Base-by-base conservation (phyloP, 1,140 invertebrate species). In the Neodiprion fabricii region DNA sequence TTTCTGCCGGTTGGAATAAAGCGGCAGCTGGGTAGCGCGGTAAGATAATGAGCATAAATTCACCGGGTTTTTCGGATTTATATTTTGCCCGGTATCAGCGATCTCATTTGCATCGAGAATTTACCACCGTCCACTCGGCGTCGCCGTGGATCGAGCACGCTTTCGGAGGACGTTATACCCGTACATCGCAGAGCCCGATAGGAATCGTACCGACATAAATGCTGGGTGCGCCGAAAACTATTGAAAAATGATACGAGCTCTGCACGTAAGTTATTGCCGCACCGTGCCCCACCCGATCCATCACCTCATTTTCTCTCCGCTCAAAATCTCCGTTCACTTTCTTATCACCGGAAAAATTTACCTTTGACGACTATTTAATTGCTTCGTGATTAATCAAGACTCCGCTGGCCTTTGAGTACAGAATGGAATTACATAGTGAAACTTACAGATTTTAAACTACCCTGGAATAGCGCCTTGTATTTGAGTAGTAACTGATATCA, bases 81-180 rank as follows among this genome's bases (percentile, higher is more conserved):
- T 87, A 87, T 85, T 85, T 86, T 79, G 79, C 79, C 79, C 81
- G 53, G 82, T 87, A 86, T 86, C 85, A 81, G 82, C 78, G 74
- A 85, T 85, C 86, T 86, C 84, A 87, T 87, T 88, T 88, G 86
- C 86, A 87, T 87, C 73, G 79, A 75, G 82, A 61, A 86, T 88
- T 86, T 86, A 87, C 53, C 53, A 61, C 79, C 74, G 80, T 74
- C 76, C 67, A 76, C 82, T 76, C 80, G 79, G 80, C 71, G 75
- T 77, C 53, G 68, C n/a, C 72, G 28, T 40, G 28, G 28, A 40
- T 40, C 28, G 28, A 40, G 28, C 28, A 40, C 28, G 28, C 28
- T 40, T 40, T 40, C 28, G 28, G 28, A 40, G 28, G 28, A 40
- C 28, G 28, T 40, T 40, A 40, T 40, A 40, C 28, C 28, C 28